Conservation (phyloP, 2,797 vertebrate species). For the Bradypodion pumilum region DNA sequence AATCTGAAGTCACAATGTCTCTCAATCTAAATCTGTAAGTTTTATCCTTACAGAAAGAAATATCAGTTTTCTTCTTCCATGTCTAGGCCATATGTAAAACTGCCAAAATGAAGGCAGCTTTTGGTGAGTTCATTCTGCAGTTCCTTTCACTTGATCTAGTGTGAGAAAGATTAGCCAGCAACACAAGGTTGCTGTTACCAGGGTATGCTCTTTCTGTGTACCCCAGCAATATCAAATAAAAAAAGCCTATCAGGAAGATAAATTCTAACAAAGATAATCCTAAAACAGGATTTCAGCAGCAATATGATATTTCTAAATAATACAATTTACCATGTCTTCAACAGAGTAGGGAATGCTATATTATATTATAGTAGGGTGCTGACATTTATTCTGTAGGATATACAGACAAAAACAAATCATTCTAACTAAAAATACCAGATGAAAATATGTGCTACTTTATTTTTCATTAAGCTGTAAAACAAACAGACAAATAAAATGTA, state of each 20-base stretch:
- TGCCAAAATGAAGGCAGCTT: no score
- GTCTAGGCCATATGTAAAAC: no score
- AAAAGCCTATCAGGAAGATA: conserved; percentile 21
- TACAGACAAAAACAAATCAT: neutral
- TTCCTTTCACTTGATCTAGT: no score
- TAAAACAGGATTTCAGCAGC: neutral
- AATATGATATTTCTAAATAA: neutral
- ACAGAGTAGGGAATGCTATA: neutral
- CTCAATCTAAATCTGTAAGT: conserved; percentile 27
- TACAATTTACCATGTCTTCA: neutral
- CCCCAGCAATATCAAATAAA: no score
- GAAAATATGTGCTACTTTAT: conserved; percentile 10
- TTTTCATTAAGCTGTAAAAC: conserved; percentile 41
- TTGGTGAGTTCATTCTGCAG: no score
- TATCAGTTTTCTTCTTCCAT: no score
- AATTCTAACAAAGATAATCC: conserved; percentile 16
- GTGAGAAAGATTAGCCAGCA: no score
- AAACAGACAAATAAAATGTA: conserved; percentile 18
- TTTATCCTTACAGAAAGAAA: conserved; percentile 34
- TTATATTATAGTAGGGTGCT: neutral
- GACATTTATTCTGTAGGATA: neutral
- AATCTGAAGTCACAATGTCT: conserved; percentile 32
- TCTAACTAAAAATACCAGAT: neutral
- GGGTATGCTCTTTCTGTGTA: no score
- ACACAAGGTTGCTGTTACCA: no score